Evolutionary conservation across 2,797 vertebrate genomes (phyloP).

Genomic region (Leuciscus waleckii): DNA sequence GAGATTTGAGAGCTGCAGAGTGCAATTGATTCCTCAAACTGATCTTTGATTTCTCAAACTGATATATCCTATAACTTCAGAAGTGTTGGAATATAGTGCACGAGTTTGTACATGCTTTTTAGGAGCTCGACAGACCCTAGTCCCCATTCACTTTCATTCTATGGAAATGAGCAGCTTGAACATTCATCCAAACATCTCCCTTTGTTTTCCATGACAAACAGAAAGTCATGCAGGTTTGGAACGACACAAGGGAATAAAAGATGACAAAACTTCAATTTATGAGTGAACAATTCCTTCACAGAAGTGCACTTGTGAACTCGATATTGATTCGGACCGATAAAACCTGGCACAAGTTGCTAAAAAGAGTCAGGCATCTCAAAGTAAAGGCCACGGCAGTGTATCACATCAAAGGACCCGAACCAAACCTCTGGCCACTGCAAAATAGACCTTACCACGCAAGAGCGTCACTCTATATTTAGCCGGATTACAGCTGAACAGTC

Average conservation of each 20-base stretch:
- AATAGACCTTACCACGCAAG: slow-evolving; percentile 41
- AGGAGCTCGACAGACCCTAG: not conserved
- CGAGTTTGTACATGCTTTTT: not conserved
- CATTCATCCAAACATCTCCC: not conserved
- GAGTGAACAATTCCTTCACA: not conserved
- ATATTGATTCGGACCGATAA: slow-evolving; percentile 23
- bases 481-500: slow-evolving; percentile 40
- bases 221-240: not conserved
- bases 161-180: not conserved
- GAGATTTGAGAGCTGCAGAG: not conserved
- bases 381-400: slow-evolving; percentile 69
- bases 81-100: not conserved
- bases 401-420: slow-evolving; percentile 74
- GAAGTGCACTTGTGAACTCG: not conserved
- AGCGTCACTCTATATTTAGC: slow-evolving; percentile 36
- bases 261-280: not conserved
- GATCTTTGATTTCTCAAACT: not conserved
- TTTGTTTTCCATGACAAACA: not conserved
- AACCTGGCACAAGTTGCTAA: not conserved
- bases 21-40: not conserved
- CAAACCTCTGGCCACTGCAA: slow-evolving; percentile 59
- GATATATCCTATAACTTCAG: not conserved
- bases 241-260: not conserved
- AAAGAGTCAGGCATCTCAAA: slow-evolving; percentile 12
- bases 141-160: not conserved